A percentile compares a stretch with the other conserved stretches of the same genome.
Evolutionary conservation across 2,113 vertebrate genomes (phyloP).

Genomic region (Geococcyx californianus): DNA sequence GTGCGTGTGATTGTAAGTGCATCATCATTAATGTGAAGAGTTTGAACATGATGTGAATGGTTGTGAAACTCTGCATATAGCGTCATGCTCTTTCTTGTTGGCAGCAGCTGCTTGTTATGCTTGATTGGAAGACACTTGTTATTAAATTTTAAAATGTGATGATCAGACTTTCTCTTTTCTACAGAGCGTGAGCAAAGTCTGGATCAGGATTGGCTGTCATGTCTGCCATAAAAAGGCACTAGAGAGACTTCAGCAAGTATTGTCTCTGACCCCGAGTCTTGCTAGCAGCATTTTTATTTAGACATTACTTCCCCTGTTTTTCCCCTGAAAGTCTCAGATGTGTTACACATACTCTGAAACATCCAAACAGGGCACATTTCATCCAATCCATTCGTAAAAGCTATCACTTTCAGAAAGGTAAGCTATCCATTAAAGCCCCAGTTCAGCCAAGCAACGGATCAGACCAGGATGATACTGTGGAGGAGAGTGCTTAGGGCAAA

Average conservation of each 20-base stretch:
- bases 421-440: not conserved
- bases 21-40: conserved; percentile 48
- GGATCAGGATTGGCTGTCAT: conserved; percentile 89
- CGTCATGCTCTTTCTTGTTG: conserved; percentile 63
- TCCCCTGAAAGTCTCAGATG: conserved; percentile 27
- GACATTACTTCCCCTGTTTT: conserved; percentile 24
- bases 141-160: conserved; percentile 79
- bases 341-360: conserved; percentile 27
- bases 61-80: conserved; percentile 55
- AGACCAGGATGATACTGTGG: not conserved
- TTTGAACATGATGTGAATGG: conserved; percentile 66
- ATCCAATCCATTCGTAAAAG: conserved; percentile 24
- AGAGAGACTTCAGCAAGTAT: conserved; percentile 85
- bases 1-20: conserved; percentile 66
- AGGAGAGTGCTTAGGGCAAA: accelerated
- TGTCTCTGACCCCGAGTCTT: conserved; percentile 74
- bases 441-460: not conserved
- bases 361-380: conserved; percentile 42
- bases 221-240: conserved; percentile 83
- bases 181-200: conserved; percentile 88
- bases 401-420: not conserved
- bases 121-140: conserved; percentile 76
- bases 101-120: conserved; percentile 74
- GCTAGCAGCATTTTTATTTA: conserved; percentile 59
- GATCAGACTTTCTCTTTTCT: conserved; percentile 89